A percentile compares a stretch with the other conserved stretches of the same genome.
Evolutionary conservation across 2,888 invertebrate species (phyloP).

Genomic region (Apotomis capreana): DNA sequence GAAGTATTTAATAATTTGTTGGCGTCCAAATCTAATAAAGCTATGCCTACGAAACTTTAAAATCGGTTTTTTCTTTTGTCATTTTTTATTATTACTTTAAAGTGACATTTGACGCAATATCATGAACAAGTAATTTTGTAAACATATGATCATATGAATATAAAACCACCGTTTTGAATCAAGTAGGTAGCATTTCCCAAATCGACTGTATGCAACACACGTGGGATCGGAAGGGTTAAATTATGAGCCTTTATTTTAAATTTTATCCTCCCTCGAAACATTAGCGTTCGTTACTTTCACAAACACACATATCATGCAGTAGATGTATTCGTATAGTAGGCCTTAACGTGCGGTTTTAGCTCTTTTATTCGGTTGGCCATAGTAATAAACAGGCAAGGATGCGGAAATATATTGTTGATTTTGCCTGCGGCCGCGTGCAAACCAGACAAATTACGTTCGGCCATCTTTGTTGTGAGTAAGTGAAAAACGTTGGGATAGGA

Average conservation of each 20-base stretch:
- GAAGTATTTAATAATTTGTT: too few species aligned
- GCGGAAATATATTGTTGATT: not conserved
- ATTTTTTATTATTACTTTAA: too few species aligned
- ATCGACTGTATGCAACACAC: slow-evolving; percentile 57
- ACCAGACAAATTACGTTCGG: slow-evolving; percentile 53
- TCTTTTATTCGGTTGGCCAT: not conserved
- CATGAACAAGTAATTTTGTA: not conserved
- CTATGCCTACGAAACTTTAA: too few species aligned
- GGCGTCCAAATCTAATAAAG: too few species aligned
- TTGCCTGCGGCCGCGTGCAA: slow-evolving; percentile 58
- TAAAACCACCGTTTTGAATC: slow-evolving; percentile 44
- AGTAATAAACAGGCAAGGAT: not conserved
- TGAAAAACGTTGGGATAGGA: slow-evolving; percentile 27
- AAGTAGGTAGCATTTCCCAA: slow-evolving; percentile 55
- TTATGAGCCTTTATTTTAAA: slow-evolving; percentile 72
- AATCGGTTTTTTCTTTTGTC: too few species aligned
- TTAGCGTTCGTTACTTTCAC: slow-evolving; percentile 5
- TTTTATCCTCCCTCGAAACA: slow-evolving; percentile 66
- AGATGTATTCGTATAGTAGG: not conserved
- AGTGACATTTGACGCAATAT: not conserved
- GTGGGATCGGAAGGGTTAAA: slow-evolving; percentile 69
- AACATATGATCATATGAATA: not conserved
- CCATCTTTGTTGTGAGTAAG: slow-evolving; percentile 62
- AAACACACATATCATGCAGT: not conserved
- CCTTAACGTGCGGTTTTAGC: not conserved